Base-by-base conservation (phyloP, 2,888 invertebrate genomes). In the Caenorhabditis sp. region DNA sequence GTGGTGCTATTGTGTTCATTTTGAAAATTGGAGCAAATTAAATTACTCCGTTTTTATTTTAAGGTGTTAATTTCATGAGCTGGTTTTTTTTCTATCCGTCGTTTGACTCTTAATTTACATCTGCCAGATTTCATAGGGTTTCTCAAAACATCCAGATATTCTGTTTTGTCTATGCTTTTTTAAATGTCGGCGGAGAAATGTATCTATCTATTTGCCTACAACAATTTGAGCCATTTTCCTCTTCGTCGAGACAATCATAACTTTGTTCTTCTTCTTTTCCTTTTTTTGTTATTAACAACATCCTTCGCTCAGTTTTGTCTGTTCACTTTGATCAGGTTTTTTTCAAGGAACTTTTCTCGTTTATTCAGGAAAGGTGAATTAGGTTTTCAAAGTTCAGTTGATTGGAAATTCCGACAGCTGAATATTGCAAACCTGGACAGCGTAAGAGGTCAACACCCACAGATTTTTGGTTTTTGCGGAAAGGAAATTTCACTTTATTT, bases 41-140 rank as follows among this genome's bases (percentile, higher is more conserved):
- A n/a, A n/a, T n/a, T n/a, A n/a, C n/a, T n/a, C n/a, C n/a, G n/a
- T n/a, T n/a, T n/a, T n/a, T n/a, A n/a, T n/a, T n/a, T n/a, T n/a
- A 17, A 45, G 45, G 45, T 53, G 53, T 53, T n/a, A 63, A 45
- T 63, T 63, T 35, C 63, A 50, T 41, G 41, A 30, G 37, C 46
- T 65, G 46, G 45, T 39, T 41, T 17, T 52, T 26, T 30, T 15
- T 30, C 43, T 50, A 20, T 62, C 53, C 43, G 53, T 63, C 46
- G 37, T 46, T 55, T 52, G 27, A 30, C 17, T 41, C 7, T 6
- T 30, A 30, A n/a, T 22, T 56, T 56, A 66, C 66, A 66, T 41
- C 48, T 66, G 66, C 56, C 66, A 66, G 50, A 56, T 66, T 56
- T 39, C 26, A 32, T 48, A 56, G 8, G 66, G 66, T 66, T 66